Evolutionary conservation across 2,888 invertebrate species (phyloP).

Genomic region (Metallyticus violacea): DNA sequence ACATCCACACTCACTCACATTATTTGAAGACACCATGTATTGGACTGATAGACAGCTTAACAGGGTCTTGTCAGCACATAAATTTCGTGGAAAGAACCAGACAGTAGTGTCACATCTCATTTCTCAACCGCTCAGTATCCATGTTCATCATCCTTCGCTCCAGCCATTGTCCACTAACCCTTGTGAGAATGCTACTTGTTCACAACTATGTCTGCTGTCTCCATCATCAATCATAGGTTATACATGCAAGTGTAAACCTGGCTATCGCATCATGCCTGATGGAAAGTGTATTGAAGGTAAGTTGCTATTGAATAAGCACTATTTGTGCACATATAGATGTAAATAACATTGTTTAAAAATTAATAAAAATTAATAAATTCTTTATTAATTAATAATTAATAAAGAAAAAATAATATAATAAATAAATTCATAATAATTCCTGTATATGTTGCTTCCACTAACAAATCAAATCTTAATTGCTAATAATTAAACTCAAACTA

Average conservation of each 20-base stretch:
- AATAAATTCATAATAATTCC: too few species aligned
- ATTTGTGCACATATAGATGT: too few species aligned
- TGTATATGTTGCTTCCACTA: too few species aligned
- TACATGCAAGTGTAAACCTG: slow-evolving; percentile 89
- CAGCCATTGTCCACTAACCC: slow-evolving; percentile 78
- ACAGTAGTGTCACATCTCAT: slow-evolving; percentile 92
- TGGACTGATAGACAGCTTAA: slow-evolving; percentile 96
- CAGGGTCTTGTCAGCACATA: slow-evolving; percentile 84
- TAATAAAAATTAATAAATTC: too few species aligned
- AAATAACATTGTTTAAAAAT: too few species aligned
- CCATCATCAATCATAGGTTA: slow-evolving; percentile 68
- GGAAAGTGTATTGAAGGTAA: slow-evolving; percentile 66
- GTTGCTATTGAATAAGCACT: too few species aligned
- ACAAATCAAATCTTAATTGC: too few species aligned
- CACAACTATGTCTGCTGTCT: slow-evolving; percentile 89
- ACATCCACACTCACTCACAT: slow-evolving; percentile 91
- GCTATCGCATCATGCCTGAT: slow-evolving; percentile 62
- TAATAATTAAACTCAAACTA: too few species aligned
- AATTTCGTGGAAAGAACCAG: slow-evolving; percentile 87
- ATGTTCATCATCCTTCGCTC: slow-evolving; percentile 90
- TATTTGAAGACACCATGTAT: slow-evolving; percentile 94
- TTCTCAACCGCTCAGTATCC: slow-evolving; percentile 91
- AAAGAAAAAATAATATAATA: too few species aligned
- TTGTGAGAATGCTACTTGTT: slow-evolving; percentile 72
- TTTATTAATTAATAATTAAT: too few species aligned